A percentile compares a stretch with the other conserved stretches of the same genome.
Conservation (phyloP, 2,888 invertebrate species). For the Drosophila setosimentum region DNA sequence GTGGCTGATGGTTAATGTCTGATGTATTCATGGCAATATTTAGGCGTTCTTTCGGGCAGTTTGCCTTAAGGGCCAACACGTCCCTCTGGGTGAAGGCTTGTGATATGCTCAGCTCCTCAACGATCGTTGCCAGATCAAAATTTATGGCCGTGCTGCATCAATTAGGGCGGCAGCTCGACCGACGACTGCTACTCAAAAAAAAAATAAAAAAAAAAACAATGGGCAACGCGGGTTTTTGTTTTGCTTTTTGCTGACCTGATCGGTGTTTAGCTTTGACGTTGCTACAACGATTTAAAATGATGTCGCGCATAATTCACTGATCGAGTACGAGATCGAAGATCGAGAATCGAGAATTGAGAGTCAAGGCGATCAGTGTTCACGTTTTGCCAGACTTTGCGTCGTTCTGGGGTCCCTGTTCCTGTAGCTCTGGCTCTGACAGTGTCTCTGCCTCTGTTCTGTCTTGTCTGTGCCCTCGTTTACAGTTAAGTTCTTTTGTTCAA, state of each 20-base stretch:
- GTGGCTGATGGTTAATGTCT: slow-evolving; percentile 23
- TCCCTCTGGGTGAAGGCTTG: slow-evolving; percentile 29
- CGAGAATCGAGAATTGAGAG: slow-evolving; percentile 26
- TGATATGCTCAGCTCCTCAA: slow-evolving; percentile 22
- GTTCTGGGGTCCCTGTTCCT: slow-evolving; percentile 43
- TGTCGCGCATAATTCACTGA: slow-evolving; percentile 83
- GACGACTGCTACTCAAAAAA: slow-evolving; percentile 55
- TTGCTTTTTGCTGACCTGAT: slow-evolving; percentile 64
- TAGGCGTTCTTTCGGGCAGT: slow-evolving; percentile 50
- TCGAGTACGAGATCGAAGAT: slow-evolving; percentile 58
- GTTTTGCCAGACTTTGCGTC: slow-evolving; percentile 74
- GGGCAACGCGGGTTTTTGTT: slow-evolving; percentile 25
- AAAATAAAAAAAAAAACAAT: slow-evolving; percentile 60
- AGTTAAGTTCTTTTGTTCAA: slow-evolving; percentile 79
- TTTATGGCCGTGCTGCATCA: slow-evolving; percentile 84
- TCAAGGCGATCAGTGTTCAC: slow-evolving; percentile 41
- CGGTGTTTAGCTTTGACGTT: slow-evolving; percentile 80
- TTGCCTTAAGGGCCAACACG: slow-evolving; percentile 57
- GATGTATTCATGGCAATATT: slow-evolving; percentile 75
- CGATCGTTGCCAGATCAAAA: slow-evolving; percentile 71
- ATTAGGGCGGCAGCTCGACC: slow-evolving; percentile 80
- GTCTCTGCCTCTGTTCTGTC: slow-evolving; percentile 24
- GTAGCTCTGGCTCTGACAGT: slow-evolving; percentile 6
- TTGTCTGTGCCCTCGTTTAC: slow-evolving; percentile 64
- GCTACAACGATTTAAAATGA: slow-evolving; percentile 82